Evolutionary conservation across 2,113 vertebrate genomes (phyloP).

Genomic region (Crocuta crocuta): DNA sequence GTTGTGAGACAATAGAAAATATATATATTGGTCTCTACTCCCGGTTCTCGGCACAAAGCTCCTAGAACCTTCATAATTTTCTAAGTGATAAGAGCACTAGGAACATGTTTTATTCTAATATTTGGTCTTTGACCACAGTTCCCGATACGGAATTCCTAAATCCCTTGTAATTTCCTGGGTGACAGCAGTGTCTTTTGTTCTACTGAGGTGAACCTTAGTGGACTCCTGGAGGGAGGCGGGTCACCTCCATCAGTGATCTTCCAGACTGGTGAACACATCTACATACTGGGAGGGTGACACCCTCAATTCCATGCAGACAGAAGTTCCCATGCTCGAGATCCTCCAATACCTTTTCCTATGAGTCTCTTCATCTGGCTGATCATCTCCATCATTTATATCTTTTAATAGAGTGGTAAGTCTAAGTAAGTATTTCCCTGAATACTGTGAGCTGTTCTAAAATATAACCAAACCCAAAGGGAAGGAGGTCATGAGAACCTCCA

Average conservation of each 20-base stretch:
- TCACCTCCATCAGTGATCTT: not conserved
- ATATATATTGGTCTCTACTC: not conserved
- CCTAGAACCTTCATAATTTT: not conserved
- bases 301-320: not conserved
- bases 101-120: constrained; percentile 2
- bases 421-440: not conserved
- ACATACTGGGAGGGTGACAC: not conserved
- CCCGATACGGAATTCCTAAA: not conserved
- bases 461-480: not conserved
- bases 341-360: not conserved
- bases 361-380: not conserved
- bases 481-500: not conserved
- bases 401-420: not conserved
- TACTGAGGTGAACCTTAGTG: not conserved
- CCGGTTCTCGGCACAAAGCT: not conserved
- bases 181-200: not conserved
- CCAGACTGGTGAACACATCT: not conserved
- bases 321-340: not conserved
- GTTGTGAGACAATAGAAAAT: not conserved
- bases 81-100: not conserved
- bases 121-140: not conserved
- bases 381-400: not conserved
- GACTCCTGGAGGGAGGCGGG: not conserved
- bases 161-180: not conserved
- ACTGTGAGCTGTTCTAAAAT: not conserved